These are phyloP conservation scores for Subacronicta megacephala DNA, from an alignment of 2,888 invertebrate species.

Conservation along the genomic window DNA sequence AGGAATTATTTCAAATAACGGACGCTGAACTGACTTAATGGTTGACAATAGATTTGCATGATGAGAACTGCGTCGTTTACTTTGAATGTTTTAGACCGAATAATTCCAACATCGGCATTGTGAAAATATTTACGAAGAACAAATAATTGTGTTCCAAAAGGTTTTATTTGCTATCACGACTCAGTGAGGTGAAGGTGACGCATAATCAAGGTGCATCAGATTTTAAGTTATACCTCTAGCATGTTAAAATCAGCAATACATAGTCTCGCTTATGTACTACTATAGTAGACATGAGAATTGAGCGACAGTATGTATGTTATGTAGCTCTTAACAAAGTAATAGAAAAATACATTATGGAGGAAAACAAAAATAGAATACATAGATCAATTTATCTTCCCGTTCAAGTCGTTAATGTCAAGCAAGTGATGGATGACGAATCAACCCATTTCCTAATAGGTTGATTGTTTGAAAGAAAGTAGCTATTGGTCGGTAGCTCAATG, in stretches of 20 bases:
- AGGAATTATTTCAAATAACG: constrained; percentile 59
- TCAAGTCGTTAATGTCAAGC: constrained; percentile 40
- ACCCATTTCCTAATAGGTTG: constrained; percentile 33
- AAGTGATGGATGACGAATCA: constrained; percentile 38
- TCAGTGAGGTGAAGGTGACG: too few relatives aligned
- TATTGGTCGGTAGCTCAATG: constrained; percentile 7
- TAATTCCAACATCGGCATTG: not conserved
- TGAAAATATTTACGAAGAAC: not conserved
- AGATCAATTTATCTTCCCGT: constrained; percentile 19
- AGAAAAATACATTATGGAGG: too few relatives aligned
- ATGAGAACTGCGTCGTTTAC: constrained; percentile 38
- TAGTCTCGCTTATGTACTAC: too few relatives aligned
- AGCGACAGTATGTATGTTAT: too few relatives aligned
- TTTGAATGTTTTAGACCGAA: not conserved
- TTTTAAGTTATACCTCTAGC: too few relatives aligned
- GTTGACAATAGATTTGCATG: constrained; percentile 47
- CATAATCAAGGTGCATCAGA: too few relatives aligned
- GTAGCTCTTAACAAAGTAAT: not conserved
- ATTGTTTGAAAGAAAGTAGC: constrained; percentile 10
- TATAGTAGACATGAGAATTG: too few relatives aligned
- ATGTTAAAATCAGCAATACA: too few relatives aligned
- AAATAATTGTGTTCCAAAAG: too few relatives aligned
- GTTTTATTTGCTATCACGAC: too few relatives aligned
- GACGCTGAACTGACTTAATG: constrained; percentile 42
- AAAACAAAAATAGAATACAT: constrained; percentile 24